Percentiles rank a stretch among this genome's conserved stretches.
Conservation (phyloP, 2,888 invertebrate species). For the Brachyptera putata region DNA sequence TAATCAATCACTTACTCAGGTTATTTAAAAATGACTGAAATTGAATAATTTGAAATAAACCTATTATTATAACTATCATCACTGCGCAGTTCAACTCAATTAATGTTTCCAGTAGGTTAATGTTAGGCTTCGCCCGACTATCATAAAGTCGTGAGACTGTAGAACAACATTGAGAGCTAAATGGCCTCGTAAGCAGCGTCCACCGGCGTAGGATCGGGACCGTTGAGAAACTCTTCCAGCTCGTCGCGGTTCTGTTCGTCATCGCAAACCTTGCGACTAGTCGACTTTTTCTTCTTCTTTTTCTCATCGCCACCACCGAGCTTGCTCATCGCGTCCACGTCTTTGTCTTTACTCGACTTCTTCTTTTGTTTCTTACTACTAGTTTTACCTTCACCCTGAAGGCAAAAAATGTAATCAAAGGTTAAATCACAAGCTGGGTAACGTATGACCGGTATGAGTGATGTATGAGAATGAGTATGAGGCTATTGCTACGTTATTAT, state of each 20-base stretch:
- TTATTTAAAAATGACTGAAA: too few relatives aligned
- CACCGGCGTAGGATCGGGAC: conserved; percentile 49
- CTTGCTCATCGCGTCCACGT: conserved; percentile 42
- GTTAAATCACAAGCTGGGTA: not conserved
- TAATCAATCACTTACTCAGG: too few relatives aligned
- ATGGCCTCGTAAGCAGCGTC: conserved; percentile 59
- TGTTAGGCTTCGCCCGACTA: too few relatives aligned
- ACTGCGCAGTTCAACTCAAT: too few relatives aligned
- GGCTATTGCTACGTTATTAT: too few relatives aligned
- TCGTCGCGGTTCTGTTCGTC: conserved; percentile 51
- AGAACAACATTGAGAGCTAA: too few relatives aligned
- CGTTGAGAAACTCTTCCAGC: conserved; percentile 60
- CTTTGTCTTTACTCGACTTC: conserved; percentile 49
- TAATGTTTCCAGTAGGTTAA: too few relatives aligned
- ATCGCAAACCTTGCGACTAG: conserved; percentile 45
- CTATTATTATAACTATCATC: too few relatives aligned
- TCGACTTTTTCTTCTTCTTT: conserved; percentile 41
- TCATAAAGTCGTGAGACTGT: too few relatives aligned
- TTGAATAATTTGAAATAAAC: too few relatives aligned
- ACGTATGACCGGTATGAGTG: not conserved
- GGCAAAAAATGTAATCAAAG: conserved; percentile 24
- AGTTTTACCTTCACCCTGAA: conserved; percentile 48
- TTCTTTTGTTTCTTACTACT: conserved; percentile 44
- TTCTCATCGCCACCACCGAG: conserved; percentile 52
- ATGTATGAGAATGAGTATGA: too few relatives aligned